Evolutionary conservation across 2,888 invertebrate genomes (phyloP).

Genomic region (Cantharis rustica): DNA sequence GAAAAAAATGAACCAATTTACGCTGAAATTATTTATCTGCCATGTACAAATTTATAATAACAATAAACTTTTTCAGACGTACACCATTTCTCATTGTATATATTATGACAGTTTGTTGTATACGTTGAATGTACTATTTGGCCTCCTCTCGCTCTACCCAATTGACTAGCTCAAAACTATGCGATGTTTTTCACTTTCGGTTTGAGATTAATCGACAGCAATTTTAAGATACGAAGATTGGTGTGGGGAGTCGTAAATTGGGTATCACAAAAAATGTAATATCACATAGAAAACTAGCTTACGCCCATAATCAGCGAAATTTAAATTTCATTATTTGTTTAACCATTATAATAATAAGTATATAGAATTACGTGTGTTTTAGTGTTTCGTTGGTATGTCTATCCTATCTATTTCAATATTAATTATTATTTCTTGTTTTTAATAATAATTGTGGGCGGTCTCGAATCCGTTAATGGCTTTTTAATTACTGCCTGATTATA

Average conservation of each 20-base stretch:
- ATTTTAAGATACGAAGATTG: not conserved
- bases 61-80: too few species aligned
- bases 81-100: too few species aligned
- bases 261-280: not conserved
- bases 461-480: not conserved
- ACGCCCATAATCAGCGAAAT: not conserved
- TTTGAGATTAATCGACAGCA: not conserved
- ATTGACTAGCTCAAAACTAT: not conserved
- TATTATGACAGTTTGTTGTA: too few species aligned
- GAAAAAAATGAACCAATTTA: too few species aligned
- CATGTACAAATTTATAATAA: too few species aligned
- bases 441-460: not conserved
- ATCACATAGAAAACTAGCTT: not conserved
- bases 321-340: not conserved
- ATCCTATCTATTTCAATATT: not conserved
- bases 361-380: not conserved
- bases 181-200: not conserved
- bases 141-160: too few species aligned
- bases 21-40: too few species aligned
- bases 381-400: not conserved
- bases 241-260: not conserved
- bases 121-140: too few species aligned
- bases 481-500: constrained; percentile 1
- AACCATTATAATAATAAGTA: not conserved
- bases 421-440: not conserved